Conservation (phyloP, 2,888 invertebrate species). For the Epirrhoe tristata region DNA sequence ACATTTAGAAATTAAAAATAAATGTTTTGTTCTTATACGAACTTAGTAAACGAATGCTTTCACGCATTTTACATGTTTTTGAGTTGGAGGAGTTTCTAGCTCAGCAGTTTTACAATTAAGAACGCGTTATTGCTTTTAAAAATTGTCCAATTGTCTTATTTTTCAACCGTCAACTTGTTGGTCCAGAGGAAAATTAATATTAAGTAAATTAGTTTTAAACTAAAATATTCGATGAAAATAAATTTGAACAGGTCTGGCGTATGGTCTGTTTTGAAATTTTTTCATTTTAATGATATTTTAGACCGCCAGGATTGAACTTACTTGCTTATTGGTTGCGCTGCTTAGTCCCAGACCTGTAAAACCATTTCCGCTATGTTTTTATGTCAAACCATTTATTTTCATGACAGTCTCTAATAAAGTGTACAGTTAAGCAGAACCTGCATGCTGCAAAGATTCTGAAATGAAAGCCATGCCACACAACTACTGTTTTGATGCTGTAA, state of each 20-base stretch:
- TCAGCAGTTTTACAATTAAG: slow-evolving; percentile 25
- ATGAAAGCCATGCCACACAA: neutral
- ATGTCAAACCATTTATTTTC: slow-evolving; percentile 10
- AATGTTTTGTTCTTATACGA: slow-evolving; percentile 47
- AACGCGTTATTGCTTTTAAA: slow-evolving; percentile 22
- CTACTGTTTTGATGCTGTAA: neutral
- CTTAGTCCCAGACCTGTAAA: slow-evolving; percentile 46
- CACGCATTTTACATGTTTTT: slow-evolving; percentile 48
- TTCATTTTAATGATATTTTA: slow-evolving; percentile 40
- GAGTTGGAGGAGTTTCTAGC: slow-evolving; percentile 12
- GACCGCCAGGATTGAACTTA: slow-evolving; percentile 56
- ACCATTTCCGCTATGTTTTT: slow-evolving; percentile 12
- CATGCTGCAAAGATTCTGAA: too few relatives aligned
- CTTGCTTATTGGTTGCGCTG: slow-evolving; percentile 53
- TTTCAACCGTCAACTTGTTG: slow-evolving; percentile 48
- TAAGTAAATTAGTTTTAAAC: slow-evolving; percentile 46
- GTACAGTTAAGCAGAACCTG: too few relatives aligned
- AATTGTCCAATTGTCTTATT: slow-evolving; percentile 19
- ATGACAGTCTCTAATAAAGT: neutral
- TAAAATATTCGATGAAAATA: slow-evolving; percentile 32
- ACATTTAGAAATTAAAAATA: slow-evolving; percentile 54
- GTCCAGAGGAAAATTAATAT: slow-evolving; percentile 55
- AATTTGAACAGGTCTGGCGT: slow-evolving; percentile 48
- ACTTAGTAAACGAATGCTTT: slow-evolving; percentile 45
- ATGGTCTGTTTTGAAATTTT: slow-evolving; percentile 44